A percentile compares a stretch with the other conserved stretches of the same genome.
Conservation (phyloP, 2,113 vertebrate genomes). For the Paradisaea rubra region DNA sequence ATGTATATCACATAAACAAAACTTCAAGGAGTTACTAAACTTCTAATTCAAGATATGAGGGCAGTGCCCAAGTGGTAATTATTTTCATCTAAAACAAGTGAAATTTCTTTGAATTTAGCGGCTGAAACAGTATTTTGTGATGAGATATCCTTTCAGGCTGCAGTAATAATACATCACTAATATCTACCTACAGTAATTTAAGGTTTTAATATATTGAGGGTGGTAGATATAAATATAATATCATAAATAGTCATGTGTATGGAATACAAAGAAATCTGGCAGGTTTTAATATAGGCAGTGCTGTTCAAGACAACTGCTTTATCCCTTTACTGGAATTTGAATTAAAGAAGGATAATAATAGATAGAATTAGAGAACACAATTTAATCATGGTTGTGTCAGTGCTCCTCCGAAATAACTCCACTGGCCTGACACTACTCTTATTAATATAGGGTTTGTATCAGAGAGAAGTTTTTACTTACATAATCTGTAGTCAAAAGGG, state of each 20-base stretch:
- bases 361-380: not conserved
- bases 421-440: not conserved
- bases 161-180: not conserved
- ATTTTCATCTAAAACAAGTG: not conserved
- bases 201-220: not conserved
- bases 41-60: not conserved
- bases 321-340: conserved; percentile 14
- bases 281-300: not conserved
- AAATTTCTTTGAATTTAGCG: not conserved
- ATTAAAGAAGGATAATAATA: conserved; percentile 44
- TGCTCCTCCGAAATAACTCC: not conserved
- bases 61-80: not conserved
- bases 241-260: not conserved
- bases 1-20: not conserved
- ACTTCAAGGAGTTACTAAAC: not conserved
- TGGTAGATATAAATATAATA: not conserved
- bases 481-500: not conserved
- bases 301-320: not conserved
- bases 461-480: not conserved
- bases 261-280: not conserved
- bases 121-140: not conserved
- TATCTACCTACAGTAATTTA: not conserved
- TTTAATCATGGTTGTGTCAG: not conserved
- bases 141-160: not conserved
- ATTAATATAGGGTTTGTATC: not conserved